phyloP scores from a whole-genome alignment of 2,113 vertebrate genomes.

The Elephantulus edwardii region DNA sequence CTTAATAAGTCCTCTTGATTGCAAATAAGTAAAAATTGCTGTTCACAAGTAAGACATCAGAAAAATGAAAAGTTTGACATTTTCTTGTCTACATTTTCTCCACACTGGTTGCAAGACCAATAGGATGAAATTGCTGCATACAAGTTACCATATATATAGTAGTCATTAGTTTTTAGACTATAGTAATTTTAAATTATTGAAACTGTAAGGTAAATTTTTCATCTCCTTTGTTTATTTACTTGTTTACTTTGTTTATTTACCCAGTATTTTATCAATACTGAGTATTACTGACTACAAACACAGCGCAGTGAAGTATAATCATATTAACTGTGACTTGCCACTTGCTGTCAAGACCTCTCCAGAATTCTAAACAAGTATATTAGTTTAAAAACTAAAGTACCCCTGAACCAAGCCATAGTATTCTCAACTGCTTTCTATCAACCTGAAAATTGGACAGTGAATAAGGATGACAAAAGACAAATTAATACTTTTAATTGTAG shows the following conservation, averaged over 20 bases:
- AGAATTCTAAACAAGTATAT: too few species aligned
- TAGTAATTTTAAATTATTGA: background rate
- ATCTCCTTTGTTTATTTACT: background rate
- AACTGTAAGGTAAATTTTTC: background rate
- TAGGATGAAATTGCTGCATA: background rate
- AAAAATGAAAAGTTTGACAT: background rate
- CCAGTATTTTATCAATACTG: constrained; percentile 17
- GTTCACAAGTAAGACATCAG: background rate
- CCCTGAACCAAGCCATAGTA: too few species aligned
- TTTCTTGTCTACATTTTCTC: background rate
- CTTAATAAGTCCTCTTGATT: background rate
- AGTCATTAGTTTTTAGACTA: background rate
- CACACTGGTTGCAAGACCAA: constrained; percentile 18
- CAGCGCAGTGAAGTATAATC: constrained; percentile 27
- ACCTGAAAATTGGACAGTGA: too few species aligned
- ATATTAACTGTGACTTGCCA: constrained; percentile 40
- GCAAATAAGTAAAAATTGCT: background rate
- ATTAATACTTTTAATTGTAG: too few species aligned
- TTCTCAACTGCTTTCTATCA: too few species aligned
- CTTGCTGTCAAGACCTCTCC: too few species aligned
- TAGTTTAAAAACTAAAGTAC: too few species aligned
- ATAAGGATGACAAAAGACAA: too few species aligned
- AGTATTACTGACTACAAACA: background rate
- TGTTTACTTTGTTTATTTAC: background rate
- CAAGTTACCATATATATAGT: constrained; percentile 41